Conservation (phyloP, 2,888 invertebrate species). For the Nymphalis urticae region DNA sequence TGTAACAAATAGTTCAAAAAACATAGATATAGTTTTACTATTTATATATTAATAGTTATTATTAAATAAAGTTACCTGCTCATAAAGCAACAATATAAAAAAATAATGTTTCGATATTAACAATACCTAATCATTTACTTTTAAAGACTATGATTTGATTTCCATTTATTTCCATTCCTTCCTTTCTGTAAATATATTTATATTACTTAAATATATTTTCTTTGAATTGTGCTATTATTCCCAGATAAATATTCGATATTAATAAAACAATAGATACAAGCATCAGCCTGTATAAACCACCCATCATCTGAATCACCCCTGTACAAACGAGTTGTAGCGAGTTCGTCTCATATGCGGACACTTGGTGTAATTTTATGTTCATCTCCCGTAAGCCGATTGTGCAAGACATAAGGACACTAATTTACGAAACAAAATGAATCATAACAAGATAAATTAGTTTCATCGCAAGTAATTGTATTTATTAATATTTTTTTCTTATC, state of each 20-base stretch:
- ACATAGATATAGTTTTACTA: too few species aligned
- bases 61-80: too few species aligned
- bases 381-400: slow-evolving; percentile 45
- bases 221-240: background rate
- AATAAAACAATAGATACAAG: background rate
- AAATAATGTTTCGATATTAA: too few species aligned
- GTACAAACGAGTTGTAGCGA: slow-evolving; percentile 61
- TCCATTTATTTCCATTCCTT: too few species aligned
- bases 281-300: slow-evolving; percentile 39
- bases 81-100: too few species aligned
- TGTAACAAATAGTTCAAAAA: too few species aligned
- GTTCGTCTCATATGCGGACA: slow-evolving; percentile 54
- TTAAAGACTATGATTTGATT: too few species aligned
- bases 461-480: slow-evolving; percentile 13
- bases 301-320: slow-evolving; percentile 56
- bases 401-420: slow-evolving; percentile 23
- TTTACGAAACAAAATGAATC: slow-evolving; percentile 24
- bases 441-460: slow-evolving; percentile 9
- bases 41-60: too few species aligned
- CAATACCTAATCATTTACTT: too few species aligned
- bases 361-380: slow-evolving; percentile 64
- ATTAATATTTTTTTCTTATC: background rate
- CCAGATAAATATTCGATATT: background rate
- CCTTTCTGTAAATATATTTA: too few species aligned
- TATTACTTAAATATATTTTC: too few species aligned